Conservation (phyloP, 2,113 vertebrate species). For the Halcyon malimbica region DNA sequence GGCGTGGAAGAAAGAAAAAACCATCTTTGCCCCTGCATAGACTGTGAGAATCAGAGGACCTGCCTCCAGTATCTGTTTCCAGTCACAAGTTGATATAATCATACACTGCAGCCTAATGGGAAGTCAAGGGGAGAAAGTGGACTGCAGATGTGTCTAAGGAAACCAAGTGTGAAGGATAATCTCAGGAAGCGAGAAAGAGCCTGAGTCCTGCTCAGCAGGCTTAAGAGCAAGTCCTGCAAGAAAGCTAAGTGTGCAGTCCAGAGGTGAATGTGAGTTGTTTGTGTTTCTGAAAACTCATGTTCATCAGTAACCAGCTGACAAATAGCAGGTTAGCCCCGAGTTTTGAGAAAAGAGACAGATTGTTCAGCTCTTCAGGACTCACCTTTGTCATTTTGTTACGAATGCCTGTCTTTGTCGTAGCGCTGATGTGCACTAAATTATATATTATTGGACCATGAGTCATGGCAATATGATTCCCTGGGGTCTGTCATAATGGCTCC, state of each 20-base stretch:
- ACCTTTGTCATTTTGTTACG: neutral
- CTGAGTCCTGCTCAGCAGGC: neutral
- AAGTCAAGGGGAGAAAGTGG: neutral
- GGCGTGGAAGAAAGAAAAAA: neutral
- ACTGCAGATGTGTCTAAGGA: neutral
- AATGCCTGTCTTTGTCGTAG: neutral
- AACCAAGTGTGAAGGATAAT: neutral
- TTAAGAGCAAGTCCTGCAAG: neutral
- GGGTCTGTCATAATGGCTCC: constrained; percentile 35
- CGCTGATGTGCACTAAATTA: neutral
- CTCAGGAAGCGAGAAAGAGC: neutral
- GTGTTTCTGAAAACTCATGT: neutral
- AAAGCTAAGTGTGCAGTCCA: neutral
- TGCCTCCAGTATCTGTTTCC: neutral
- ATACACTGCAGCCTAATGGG: neutral
- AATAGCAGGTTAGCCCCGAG: neutral
- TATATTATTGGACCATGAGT: neutral
- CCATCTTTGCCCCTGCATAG: neutral
- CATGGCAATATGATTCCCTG: neutral
- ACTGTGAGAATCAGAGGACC: neutral
- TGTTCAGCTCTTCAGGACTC: neutral
- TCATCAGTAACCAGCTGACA: neutral
- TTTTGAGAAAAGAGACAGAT: neutral
- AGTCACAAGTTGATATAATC: neutral
- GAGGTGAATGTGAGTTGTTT: neutral